Base-by-base conservation (phyloP, 2,797 vertebrate species). In the Siniperca obscura region DNA sequence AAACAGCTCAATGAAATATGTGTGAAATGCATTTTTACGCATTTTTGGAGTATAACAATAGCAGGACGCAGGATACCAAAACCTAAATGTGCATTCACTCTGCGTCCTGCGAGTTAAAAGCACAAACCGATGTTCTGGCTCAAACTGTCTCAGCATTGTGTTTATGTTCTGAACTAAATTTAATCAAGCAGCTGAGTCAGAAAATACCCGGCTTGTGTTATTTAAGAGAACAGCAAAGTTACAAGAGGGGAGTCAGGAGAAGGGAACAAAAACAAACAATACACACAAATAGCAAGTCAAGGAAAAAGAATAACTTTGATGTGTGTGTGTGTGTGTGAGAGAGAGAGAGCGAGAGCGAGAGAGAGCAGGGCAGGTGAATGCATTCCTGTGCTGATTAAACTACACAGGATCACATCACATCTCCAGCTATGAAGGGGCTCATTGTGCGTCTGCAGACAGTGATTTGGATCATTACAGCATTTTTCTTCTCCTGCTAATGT, bases 341-440 rank as follows among this genome's bases (percentile, higher is more conserved):
- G 61, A 70, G 55, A 42, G 61, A 50, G 55, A 30, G 80, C 25
- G 50, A 3, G 25, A 2, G 42, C 2, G 9, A 2, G 27, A 22
- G 53, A 14, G 53, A 66, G 82, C 38, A 5, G 76, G 12, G 83
- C 89, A 93, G 92, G 92, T 91, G 89, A 92, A 88, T 65, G 74
- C 93, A 95, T 95, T 95, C 95, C 94, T 93, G 48, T 11, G 82
- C 92, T 93, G 93, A 94, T 95, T 93, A 94, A 92, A 89, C 85
- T 81, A 22, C 81, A 67, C 85, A 70, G 86, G 90, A 92, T 90
- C 91, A 83, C 91, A 84, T 94, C 92, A 65, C 92, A 79, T 87
- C 82, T 83, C 78, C 44, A 16, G 74, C 76, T 68, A 91, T 95
- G 91, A 95, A 95, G 90, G 92, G 90, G 74, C 76, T 93, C 93